phyloP scores from a whole-genome alignment of 2,888 invertebrate species.

The Tanaodytes sp. region DNA sequence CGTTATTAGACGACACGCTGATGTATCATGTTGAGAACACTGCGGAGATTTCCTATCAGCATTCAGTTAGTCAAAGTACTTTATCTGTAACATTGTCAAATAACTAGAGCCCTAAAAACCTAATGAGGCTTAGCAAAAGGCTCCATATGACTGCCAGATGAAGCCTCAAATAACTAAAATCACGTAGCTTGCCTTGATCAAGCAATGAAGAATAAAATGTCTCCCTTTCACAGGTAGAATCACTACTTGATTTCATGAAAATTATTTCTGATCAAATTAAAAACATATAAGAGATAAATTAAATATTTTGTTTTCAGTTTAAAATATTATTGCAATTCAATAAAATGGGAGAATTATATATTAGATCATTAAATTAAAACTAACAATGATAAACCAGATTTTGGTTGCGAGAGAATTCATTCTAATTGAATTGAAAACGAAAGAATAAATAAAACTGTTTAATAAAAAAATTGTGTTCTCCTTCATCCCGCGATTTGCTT shows the following conservation, averaged over 20 bases:
- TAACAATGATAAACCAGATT: too few species aligned
- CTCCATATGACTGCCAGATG: constrained; percentile 54
- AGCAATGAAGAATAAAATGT: constrained; percentile 78
- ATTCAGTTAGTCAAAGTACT: constrained; percentile 53
- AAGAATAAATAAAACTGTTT: too few species aligned
- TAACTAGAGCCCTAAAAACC: constrained; percentile 42
- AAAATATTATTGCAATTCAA: not conserved
- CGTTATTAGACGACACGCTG: constrained; percentile 31
- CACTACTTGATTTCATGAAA: constrained; percentile 13
- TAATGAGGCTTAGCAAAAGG: constrained; percentile 47
- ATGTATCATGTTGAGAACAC: constrained; percentile 53
- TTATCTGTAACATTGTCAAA: constrained; percentile 44
- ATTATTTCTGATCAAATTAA: too few species aligned
- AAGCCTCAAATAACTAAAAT: constrained; percentile 49
- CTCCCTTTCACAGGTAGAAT: constrained; percentile 76
- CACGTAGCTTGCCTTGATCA: constrained; percentile 47
- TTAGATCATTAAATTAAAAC: too few species aligned
- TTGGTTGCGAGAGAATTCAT: too few species aligned
- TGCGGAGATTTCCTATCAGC: constrained; percentile 49
- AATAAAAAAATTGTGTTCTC: constrained; percentile 41
- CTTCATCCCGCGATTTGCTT: constrained; percentile 48
- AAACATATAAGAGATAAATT: not conserved
- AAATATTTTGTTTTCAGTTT: too few species aligned
- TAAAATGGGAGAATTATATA: too few species aligned
- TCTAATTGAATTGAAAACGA: too few species aligned